Percentiles rank a stretch among this genome's conserved stretches.
These are phyloP conservation scores for Ganaspis brasiliensis DNA, from an alignment of 2,888 invertebrate species.

Conservation along the genomic window DNA sequence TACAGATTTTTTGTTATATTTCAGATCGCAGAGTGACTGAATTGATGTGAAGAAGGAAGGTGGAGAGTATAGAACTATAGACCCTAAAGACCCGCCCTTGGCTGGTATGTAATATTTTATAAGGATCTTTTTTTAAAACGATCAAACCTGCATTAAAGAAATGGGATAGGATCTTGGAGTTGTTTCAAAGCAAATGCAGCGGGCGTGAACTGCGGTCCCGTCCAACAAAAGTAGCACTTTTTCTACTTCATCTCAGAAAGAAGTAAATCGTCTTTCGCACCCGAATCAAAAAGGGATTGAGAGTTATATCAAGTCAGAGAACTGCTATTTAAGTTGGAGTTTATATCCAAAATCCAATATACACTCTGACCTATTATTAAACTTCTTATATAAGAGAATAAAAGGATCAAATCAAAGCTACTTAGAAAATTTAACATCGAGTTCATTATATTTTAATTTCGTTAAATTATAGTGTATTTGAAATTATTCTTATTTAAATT, in stretches of 20 bases:
- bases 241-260: conserved; percentile 33
- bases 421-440: background rate
- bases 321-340: conserved; percentile 20
- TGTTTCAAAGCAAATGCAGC: conserved; percentile 4
- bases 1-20: background rate
- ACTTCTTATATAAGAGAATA: background rate
- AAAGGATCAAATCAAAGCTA: background rate
- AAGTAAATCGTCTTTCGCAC: conserved; percentile 26
- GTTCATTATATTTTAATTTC: background rate
- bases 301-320: background rate
- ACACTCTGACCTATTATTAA: conserved; percentile 19
- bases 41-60: conserved; percentile 22
- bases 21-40: conserved; percentile 12
- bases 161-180: background rate
- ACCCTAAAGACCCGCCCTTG: conserved; percentile 29
- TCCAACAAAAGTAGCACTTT: conserved; percentile 40
- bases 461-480: too few species aligned
- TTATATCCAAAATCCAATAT: conserved; percentile 39
- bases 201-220: conserved; percentile 28
- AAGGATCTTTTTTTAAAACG: conserved; percentile 34
- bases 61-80: conserved; percentile 7
- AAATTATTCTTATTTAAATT: too few species aligned
- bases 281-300: conserved; percentile 40
- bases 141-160: conserved; percentile 16
- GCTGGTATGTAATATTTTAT: conserved; percentile 38